phyloP scores from a whole-genome alignment of 2,888 invertebrate species.

The Seladonia tumulorum region DNA sequence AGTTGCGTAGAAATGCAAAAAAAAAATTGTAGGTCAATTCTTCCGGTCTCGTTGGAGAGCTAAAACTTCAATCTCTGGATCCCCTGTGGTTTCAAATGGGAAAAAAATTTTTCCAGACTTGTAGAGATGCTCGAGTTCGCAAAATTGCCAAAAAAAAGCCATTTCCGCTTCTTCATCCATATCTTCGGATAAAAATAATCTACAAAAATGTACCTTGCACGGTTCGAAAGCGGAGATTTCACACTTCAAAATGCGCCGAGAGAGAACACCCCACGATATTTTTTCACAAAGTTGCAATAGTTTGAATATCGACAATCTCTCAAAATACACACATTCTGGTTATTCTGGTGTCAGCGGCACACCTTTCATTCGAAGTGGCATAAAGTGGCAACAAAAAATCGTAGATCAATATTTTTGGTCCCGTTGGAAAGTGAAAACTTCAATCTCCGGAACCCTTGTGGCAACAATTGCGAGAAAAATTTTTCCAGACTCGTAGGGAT shows the following conservation, averaged over 20 bases:
- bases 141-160: neutral
- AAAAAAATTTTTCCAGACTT: neutral
- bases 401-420: neutral
- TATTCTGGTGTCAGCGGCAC: too few relatives aligned
- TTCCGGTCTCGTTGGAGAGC: neutral
- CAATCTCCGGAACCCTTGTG: accelerated
- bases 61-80: accelerated
- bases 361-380: neutral
- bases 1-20: neutral
- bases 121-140: neutral
- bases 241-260: neutral
- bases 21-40: neutral
- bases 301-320: too few relatives aligned
- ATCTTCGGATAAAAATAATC: too few relatives aligned
- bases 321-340: too few relatives aligned
- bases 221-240: neutral
- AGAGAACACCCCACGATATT: neutral
- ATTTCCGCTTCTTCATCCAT: too few relatives aligned
- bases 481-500: neutral
- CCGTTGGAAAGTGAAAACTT: neutral
- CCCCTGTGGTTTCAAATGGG: accelerated
- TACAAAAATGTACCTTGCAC: too few relatives aligned
- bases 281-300: neutral
- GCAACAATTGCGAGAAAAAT: neutral
- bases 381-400: neutral